These are phyloP conservation scores for Ammodytes marinus DNA, from an alignment of 2,113 vertebrate genomes.

Conservation along the genomic window DNA sequence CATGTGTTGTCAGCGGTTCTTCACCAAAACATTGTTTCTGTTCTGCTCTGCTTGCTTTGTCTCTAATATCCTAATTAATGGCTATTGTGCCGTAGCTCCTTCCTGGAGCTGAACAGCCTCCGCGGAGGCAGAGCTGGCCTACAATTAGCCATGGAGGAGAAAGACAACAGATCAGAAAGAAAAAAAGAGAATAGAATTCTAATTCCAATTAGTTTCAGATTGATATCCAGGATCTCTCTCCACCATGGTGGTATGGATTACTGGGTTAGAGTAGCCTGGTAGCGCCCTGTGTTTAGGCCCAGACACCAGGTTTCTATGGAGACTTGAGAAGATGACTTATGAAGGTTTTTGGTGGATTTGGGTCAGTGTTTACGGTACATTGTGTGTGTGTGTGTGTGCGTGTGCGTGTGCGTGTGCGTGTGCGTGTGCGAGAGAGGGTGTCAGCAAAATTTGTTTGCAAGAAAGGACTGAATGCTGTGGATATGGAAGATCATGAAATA, in stretches of 20 bases:
- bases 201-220: constrained; percentile 70
- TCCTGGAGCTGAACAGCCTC: constrained; percentile 57
- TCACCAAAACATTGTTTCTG: constrained; percentile 41
- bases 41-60: constrained; percentile 54
- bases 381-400: constrained; percentile 3
- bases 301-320: constrained; percentile 61
- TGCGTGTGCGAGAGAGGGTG: neutral
- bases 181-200: constrained; percentile 29
- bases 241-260: constrained; percentile 61
- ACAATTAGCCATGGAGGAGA: constrained; percentile 55
- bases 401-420: neutral
- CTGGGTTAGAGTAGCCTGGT: constrained; percentile 54
- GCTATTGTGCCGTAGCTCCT: constrained; percentile 52
- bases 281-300: constrained; percentile 35
- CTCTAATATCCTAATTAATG: constrained; percentile 69
- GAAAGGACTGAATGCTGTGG: neutral
- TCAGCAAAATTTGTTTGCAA: constrained; percentile 22
- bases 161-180: constrained; percentile 54
- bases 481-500: neutral
- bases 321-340: constrained; percentile 49
- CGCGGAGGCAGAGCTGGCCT: constrained; percentile 46
- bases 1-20: constrained; percentile 24
- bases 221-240: constrained; percentile 63
- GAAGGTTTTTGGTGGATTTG: constrained; percentile 48
- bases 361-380: constrained; percentile 57